phyloP scores from a whole-genome alignment of 2,113 vertebrate genomes.

The Sterrhoptilus dennistouni region DNA sequence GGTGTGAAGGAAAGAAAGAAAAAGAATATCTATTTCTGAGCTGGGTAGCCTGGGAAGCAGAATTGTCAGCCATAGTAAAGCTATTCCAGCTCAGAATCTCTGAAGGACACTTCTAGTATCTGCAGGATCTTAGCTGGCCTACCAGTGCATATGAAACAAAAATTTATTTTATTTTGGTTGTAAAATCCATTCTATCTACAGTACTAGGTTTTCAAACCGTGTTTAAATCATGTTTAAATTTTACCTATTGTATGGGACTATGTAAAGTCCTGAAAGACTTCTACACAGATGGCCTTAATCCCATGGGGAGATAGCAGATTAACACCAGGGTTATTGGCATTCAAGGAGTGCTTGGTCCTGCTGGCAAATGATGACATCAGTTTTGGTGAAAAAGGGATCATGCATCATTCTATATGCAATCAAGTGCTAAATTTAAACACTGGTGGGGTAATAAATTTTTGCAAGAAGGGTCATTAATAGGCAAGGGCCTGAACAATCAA shows the following conservation, averaged over 20 bases:
- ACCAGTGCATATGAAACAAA: neutral
- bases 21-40: neutral
- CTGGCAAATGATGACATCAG: constrained; percentile 30
- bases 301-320: neutral
- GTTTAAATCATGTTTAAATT: neutral
- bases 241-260: neutral
- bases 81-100: neutral
- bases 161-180: neutral
- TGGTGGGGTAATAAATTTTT: neutral
- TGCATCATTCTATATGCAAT: constrained; percentile 44
- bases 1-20: neutral
- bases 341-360: constrained; percentile 15
- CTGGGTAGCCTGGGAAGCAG: neutral
- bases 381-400: constrained; percentile 15
- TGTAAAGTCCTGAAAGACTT: neutral
- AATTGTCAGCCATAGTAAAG: neutral
- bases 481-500: neutral
- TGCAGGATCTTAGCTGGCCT: neutral
- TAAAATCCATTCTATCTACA: neutral
- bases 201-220: neutral
- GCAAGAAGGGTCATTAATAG: constrained; percentile 1
- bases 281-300: neutral
- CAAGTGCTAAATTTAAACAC: constrained; percentile 46
- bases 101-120: neutral
- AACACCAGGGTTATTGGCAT: neutral